These are phyloP conservation scores for Ifrita kowaldi DNA, from an alignment of 2,113 vertebrate species.

Conservation along the genomic window DNA sequence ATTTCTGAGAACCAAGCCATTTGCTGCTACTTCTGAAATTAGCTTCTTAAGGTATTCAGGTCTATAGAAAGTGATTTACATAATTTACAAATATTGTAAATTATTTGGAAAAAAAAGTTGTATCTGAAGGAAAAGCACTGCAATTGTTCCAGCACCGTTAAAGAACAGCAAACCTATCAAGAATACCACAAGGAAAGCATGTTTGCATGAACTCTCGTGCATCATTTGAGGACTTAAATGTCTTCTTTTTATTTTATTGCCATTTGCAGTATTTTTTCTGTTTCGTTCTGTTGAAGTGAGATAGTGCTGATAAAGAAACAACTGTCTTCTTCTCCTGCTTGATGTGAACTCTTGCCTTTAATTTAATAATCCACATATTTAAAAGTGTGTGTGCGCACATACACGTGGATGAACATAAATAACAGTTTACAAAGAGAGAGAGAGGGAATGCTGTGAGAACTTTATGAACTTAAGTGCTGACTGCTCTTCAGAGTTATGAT, in stretches of 20 bases:
- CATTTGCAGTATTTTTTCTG: neutral
- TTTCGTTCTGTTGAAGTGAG: neutral
- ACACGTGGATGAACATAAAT: neutral
- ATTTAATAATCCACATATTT: neutral
- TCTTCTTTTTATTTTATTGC: neutral
- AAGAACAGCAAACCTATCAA: neutral
- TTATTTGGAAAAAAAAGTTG: neutral
- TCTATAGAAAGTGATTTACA: neutral
- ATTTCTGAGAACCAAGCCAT: neutral
- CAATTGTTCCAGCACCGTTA: neutral
- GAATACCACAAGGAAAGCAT: neutral
- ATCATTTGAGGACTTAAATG: neutral
- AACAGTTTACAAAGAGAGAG: neutral
- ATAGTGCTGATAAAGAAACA: neutral
- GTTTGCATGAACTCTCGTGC: neutral
- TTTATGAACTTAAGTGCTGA: slow-evolving; percentile 25
- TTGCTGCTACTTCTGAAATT: neutral
- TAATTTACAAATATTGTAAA: neutral
- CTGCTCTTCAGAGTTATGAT: slow-evolving; percentile 6
- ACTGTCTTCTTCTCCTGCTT: neutral
- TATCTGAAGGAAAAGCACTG: neutral
- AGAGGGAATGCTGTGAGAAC: neutral
- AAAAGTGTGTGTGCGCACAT: neutral
- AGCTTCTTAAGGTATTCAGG: neutral
- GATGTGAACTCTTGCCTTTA: neutral